phyloP scores from a whole-genome alignment of 2,113 vertebrate genomes.

The Bubalus kerabau region DNA sequence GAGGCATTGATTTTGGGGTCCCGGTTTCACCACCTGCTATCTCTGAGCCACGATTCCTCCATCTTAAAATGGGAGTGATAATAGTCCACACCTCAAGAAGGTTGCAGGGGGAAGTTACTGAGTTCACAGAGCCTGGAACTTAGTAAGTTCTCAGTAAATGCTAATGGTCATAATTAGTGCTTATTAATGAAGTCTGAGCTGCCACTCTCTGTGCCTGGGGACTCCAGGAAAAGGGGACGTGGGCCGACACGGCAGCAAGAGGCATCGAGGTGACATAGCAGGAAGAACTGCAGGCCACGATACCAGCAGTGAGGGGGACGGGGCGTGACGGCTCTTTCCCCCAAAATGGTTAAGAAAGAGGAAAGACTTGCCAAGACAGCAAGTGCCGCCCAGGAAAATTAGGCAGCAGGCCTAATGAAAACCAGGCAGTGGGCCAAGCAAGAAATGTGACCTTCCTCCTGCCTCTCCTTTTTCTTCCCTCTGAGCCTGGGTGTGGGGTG shows the following conservation, averaged over 20 bases:
- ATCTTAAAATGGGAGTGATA: neutral
- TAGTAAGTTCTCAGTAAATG: slow-evolving; percentile 6
- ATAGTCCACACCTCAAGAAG: neutral
- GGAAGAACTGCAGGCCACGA: slow-evolving; percentile 15
- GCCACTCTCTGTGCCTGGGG: neutral
- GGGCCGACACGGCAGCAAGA: neutral
- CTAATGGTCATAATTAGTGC: neutral
- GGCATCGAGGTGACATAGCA: neutral
- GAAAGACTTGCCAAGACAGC: slow-evolving; percentile 30
- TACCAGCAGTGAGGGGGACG: neutral
- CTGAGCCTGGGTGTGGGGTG: neutral
- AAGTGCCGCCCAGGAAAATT: slow-evolving; percentile 63
- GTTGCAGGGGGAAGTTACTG: neutral
- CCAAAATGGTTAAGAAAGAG: slow-evolving; percentile 51
- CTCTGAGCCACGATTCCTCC: neutral
- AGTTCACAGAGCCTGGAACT: neutral
- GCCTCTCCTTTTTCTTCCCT: neutral
- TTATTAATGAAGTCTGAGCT: neutral
- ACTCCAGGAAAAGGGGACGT: neutral
- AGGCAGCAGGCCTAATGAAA: slow-evolving; percentile 69
- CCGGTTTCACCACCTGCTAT: too few relatives aligned
- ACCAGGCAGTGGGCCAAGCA: slow-evolving; percentile 61
- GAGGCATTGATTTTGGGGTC: neutral
- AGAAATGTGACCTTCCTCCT: slow-evolving; percentile 54
- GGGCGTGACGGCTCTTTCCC: neutral